phyloP scores from a whole-genome alignment of 2,797 vertebrate species.

The Erpetoichthys calabaricus region DNA sequence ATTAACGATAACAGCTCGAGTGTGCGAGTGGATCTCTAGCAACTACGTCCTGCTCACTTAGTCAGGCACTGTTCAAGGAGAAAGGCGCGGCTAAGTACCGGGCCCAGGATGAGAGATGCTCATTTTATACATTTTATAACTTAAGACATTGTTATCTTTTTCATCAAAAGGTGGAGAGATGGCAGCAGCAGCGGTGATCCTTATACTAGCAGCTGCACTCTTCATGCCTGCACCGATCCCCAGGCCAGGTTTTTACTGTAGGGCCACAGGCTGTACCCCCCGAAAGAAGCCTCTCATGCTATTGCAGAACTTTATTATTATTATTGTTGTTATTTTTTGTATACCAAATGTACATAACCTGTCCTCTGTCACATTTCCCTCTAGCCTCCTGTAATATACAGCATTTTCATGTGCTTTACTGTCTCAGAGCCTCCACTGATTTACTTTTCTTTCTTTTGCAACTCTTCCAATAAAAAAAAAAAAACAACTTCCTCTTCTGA shows the following conservation, averaged over 20 bases:
- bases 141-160: too few species aligned
- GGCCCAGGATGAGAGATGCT: too few species aligned
- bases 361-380: slow-evolving; percentile 26
- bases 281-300: slow-evolving; percentile 24
- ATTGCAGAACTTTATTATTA: slow-evolving; percentile 24
- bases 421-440: slow-evolving; percentile 58
- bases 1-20: too few species aligned
- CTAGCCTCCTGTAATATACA: slow-evolving; percentile 44
- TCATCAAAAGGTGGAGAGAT: too few species aligned
- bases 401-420: slow-evolving; percentile 50
- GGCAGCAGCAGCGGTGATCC: too few species aligned
- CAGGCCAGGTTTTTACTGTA: slow-evolving; percentile 47
- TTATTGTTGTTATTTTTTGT: slow-evolving; percentile 59
- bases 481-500: slow-evolving; percentile 42
- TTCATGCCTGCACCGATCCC: slow-evolving; percentile 38
- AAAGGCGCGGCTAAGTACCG: too few species aligned
- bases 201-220: slow-evolving; percentile 5
- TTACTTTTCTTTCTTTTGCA: slow-evolving; percentile 63
- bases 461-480: slow-evolving; percentile 55
- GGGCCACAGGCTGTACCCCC: slow-evolving; percentile 24
- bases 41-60: too few species aligned
- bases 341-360: slow-evolving; percentile 58
- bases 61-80: too few species aligned
- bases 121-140: too few species aligned
- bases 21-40: too few species aligned